Percentiles rank a stretch among this genome's conserved stretches.
Conservation (phyloP, 2,888 invertebrate genomes). For the Tipula vernalis region DNA sequence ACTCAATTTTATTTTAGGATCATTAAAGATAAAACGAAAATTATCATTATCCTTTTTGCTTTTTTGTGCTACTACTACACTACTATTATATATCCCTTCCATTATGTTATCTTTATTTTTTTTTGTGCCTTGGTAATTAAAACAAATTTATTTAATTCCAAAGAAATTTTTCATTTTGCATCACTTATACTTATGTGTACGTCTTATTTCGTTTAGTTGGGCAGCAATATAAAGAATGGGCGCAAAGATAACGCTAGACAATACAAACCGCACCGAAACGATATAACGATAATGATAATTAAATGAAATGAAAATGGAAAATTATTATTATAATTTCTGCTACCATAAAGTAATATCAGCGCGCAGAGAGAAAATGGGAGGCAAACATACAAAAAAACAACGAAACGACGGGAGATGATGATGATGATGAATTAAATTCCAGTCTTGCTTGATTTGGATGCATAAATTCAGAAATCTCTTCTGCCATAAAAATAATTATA, state of each 20-base stretch:
- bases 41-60: not conserved
- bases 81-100: not conserved
- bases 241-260: not conserved
- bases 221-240: not conserved
- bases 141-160: not conserved
- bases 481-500: not conserved
- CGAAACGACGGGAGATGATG: not conserved
- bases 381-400: not conserved
- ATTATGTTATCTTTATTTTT: not conserved
- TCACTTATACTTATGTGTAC: not conserved
- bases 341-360: not conserved
- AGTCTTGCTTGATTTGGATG: not conserved
- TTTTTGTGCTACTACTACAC: not conserved
- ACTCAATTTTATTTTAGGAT: not conserved
- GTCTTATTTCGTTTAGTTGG: not conserved
- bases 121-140: not conserved
- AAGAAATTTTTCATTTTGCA: not conserved
- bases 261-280: not conserved
- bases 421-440: not conserved
- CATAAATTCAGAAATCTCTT: not conserved
- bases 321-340: not conserved
- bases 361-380: not conserved
- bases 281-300: not conserved
- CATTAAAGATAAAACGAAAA: not conserved
- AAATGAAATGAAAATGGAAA: not conserved